Base-by-base conservation (phyloP, 2,888 invertebrate genomes). In the Tanytarsus gracilentus region DNA sequence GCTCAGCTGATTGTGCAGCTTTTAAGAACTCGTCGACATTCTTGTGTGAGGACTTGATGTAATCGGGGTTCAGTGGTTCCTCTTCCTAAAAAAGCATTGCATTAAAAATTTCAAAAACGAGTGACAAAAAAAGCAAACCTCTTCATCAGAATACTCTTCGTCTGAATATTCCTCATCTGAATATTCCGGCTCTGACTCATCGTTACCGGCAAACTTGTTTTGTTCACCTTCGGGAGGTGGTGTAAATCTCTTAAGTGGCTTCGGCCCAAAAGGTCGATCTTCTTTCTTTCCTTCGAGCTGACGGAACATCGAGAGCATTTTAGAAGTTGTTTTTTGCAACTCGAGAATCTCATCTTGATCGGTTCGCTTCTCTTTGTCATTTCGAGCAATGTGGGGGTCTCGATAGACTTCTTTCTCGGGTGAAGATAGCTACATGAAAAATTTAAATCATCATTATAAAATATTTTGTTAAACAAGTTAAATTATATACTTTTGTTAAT, bases 271-370 rank as follows among this genome's bases (percentile, higher is more conserved):
- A 23, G 44, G 77, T 14, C 80, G 71, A 14, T 77, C 78, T 11
- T 77, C 75, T 63, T 79, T 75, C 62, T 82, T 80, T 67, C 86
- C 84, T 75, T 94, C 94, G 79, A 95, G 82, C 75, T 91, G 86
- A 1, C 92, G 79, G 79, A 95, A 95, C 66, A 92, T 88, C 67
- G 79, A 82, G 65, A 94, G 79, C 87, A 95, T 93, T 68, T 88
- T 83, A 44, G 86, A 84, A 11, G 94, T 87, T 0, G 91, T 91
- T 65, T 77, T 77, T 5, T 78, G 76, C 9, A 76, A 71, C 65
- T 81, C 81, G 16, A 58, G 9, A 21, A 58, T 27, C 29, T 58
- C 58, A 44, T 58, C 58, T 21, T 49, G 27, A 16, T 58, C 58
- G 8, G 27, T 58, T 18, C 30, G 33, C 3, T 21, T 48, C 1